Base-by-base conservation (phyloP, 2,888 invertebrate species). In the Epiblema foenella region DNA sequence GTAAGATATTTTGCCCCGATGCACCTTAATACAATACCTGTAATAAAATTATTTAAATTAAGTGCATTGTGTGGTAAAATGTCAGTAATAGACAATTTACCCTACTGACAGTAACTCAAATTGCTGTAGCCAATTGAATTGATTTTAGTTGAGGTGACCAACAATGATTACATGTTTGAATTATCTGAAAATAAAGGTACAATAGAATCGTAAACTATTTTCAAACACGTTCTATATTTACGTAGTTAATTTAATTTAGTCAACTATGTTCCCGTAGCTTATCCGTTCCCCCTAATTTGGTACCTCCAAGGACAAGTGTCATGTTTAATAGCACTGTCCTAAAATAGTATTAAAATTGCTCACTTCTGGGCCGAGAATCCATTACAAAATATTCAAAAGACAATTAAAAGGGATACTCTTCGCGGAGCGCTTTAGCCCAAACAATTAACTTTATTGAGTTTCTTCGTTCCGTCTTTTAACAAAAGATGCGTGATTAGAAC, bases 361-460 rank as follows among this genome's bases (percentile, higher is more conserved):
- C 58, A 39, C 59, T 39, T n/a, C 33, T 52, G n/a, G 63, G 24
- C 51, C 65, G 59, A 52, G 58, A 64, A 58, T 70, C 59, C 65
- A 70, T 70, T 70, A 65, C 70, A 65, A 70, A 70, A 65, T 65
- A 70, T 70, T 70, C 65, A 70, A 65, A 70, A 65, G 70, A 65
- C 65, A 70, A 70, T 65, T 65, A 65, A 65, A 70, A 64, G 69
- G 69, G 69, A 69, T 69, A 69, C 69, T 68, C 69, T 68, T 64
- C 64, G 69, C 51, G 49, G 39, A 58, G 57, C 57, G 51, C 11
- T 69, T 69, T 37, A 39, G 42, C 68, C 68, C 64, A 64, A 64
- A 69, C 58, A 69, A 69, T 69, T 69, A 57, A 58, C 64, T 69
- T 69, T 64, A 69, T 64, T 58, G 64, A 58, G 69, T 69, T 64